Evolutionary conservation across 2,113 vertebrate genomes (phyloP), one percentile per base, ranked within the genome.

Genomic region (Aldabrachelys gigantea): DNA sequence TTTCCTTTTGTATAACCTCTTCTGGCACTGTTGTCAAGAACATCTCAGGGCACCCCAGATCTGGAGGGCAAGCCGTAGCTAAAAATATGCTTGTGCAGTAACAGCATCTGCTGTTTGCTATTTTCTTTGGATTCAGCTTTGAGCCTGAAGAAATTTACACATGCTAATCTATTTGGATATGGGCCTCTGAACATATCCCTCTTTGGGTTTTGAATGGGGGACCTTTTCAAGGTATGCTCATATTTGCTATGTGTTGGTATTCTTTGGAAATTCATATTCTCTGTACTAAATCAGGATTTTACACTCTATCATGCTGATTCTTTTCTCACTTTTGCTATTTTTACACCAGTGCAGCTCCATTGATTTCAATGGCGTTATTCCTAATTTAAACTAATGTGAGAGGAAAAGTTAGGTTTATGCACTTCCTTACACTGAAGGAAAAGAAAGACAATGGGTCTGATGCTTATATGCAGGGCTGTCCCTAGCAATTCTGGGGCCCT

Each of bases 51-150:
- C 24, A 21, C 4, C 1, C 9, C 21, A 84, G 72, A 78, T 49
- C 47, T 83, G 4, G 8, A 76, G 82, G 22, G n/a, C 41, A 91
- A 92, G 79, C n/a, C 27, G 59, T 72, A 91, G 72, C 25, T 88
- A 93, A 38, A 56, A 75, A 50, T 76, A 16, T 52, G 17, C n/a
- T 83, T 57, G 35, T 85, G 65, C 88, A 88, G 80, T 19, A 80
- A n/a, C 52, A 95, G 35, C 91, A 96, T 85, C 91, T 97, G 84
- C 24, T 95, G 47, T 92, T 97, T 96, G 87, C 38, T 92, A 65
- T 95, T 97, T 97, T 89, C 93, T 94, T 89, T 95, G 91, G 84
- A 85, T n/a, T 93, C 89, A 59, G 41, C 29, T 65, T 89, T 91
- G 89, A 96, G 76, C 69, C 8, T 2, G 41, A 56, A 96, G 85